These are phyloP conservation scores for Spicauda simplicius DNA, from an alignment of 2,888 invertebrate species.

Conservation along the genomic window DNA sequence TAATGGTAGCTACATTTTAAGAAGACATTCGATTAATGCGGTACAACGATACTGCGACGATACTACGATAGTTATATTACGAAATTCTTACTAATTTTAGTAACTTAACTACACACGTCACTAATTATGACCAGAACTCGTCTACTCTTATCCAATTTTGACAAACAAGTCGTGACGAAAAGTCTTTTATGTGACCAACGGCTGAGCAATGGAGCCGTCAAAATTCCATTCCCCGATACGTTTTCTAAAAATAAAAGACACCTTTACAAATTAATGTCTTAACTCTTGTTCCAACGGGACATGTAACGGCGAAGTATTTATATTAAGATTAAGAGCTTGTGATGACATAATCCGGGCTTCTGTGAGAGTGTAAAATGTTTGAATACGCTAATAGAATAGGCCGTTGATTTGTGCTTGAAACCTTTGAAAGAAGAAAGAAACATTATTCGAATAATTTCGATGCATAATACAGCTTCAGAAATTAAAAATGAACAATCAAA, in stretches of 20 bases:
- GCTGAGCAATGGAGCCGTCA: conserved; percentile 27
- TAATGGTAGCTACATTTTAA: too few species aligned
- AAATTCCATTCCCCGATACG: conserved; percentile 29
- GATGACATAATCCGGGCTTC: conserved; percentile 7
- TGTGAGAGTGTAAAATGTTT: background rate
- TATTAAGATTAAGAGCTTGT: conserved; percentile 9
- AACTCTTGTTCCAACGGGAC: conserved; percentile 31
- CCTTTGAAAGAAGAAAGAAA: too few species aligned
- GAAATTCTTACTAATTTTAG: too few species aligned
- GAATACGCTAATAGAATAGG: background rate
- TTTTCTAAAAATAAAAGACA: conserved; percentile 35
- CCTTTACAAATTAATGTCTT: conserved; percentile 32
- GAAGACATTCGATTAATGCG: too few species aligned
- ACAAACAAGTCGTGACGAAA: conserved; percentile 30
- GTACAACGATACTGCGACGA: too few species aligned
- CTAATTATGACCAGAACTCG: too few species aligned
- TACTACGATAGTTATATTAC: too few species aligned
- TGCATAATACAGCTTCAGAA: too few species aligned
- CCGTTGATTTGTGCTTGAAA: background rate
- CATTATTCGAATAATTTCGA: too few species aligned
- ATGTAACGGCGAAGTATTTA: conserved; percentile 21
- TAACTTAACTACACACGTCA: too few species aligned
- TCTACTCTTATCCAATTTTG: conserved; percentile 17
- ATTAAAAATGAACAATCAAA: too few species aligned
- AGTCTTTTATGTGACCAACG: conserved; percentile 29